A percentile compares a stretch with the other conserved stretches of the same genome.
Evolutionary conservation across 2,888 invertebrate species (phyloP).

Genomic region (Amiota mariae): DNA sequence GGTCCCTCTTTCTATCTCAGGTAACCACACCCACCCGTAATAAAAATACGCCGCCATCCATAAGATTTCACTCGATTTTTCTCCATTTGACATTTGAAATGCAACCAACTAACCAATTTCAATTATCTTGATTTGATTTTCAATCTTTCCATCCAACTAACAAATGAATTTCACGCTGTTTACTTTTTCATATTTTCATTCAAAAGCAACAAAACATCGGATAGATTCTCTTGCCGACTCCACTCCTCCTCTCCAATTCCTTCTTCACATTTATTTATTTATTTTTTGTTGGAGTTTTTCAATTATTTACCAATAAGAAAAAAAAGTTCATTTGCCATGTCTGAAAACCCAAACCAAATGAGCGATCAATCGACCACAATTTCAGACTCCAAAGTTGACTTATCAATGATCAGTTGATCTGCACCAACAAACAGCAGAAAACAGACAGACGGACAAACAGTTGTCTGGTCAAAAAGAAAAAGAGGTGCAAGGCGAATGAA

Average conservation of each 20-base stretch:
- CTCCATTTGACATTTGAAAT: constrained; percentile 26
- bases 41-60: not conserved
- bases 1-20: not conserved
- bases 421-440: not conserved
- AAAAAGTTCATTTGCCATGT: not conserved
- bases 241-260: too few relatives aligned
- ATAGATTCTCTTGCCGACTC: too few relatives aligned
- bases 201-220: too few relatives aligned
- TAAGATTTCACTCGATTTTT: constrained; percentile 17
- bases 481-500: not conserved
- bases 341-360: not conserved
- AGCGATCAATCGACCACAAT: constrained; percentile 2
- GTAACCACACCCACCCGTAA: not conserved
- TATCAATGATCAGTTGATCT: not conserved
- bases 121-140: constrained; percentile 26
- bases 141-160: not conserved
- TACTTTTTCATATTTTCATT: not conserved
- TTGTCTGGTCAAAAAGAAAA: not conserved
- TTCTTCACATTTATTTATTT: not conserved
- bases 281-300: constrained; percentile 24
- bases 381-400: not conserved
- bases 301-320: constrained; percentile 18
- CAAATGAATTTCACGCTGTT: constrained; percentile 27
- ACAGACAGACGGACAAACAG: not conserved
- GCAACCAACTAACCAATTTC: not conserved